These are phyloP conservation scores for Brachyrhaphis roseni DNA, from an alignment of 2,797 vertebrate species.

Conservation along the genomic window DNA sequence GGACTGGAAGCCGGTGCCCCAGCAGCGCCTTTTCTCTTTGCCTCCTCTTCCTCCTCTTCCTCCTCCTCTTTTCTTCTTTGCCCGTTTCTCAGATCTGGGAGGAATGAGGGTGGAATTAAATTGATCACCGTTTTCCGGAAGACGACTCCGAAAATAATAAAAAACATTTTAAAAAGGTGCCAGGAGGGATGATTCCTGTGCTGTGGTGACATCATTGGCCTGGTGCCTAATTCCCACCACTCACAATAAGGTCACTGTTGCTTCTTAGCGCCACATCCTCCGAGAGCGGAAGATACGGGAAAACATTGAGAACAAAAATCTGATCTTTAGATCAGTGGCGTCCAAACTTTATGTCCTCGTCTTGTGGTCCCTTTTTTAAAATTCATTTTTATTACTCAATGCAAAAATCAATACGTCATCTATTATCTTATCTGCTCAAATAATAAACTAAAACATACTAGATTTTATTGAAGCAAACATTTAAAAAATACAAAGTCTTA, in stretches of 20 bases:
- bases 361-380: no score
- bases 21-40: slow-evolving; percentile 47
- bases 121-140: slow-evolving; percentile 75
- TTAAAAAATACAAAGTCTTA: no score
- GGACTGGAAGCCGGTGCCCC: slow-evolving; percentile 22
- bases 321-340: slow-evolving; percentile 9
- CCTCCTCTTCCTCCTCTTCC: slow-evolving; percentile 28
- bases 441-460: no score
- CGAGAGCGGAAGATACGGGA: slow-evolving; percentile 50
- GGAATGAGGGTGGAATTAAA: slow-evolving; percentile 74
- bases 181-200: slow-evolving; percentile 76
- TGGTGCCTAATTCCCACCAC: slow-evolving; percentile 77
- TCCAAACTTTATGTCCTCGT: slow-evolving; percentile 20
- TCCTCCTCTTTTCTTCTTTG: not conserved
- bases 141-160: slow-evolving; percentile 50
- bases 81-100: slow-evolving; percentile 44
- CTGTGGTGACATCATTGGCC: slow-evolving; percentile 81
- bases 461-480: no score
- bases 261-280: slow-evolving; percentile 65
- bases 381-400: no score
- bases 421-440: no score
- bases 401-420: no score
- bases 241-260: slow-evolving; percentile 79
- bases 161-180: slow-evolving; percentile 59
- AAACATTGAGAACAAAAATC: slow-evolving; percentile 40